Base-by-base conservation (phyloP, 2,888 invertebrate genomes). In the Strigamia maritima region DNA sequence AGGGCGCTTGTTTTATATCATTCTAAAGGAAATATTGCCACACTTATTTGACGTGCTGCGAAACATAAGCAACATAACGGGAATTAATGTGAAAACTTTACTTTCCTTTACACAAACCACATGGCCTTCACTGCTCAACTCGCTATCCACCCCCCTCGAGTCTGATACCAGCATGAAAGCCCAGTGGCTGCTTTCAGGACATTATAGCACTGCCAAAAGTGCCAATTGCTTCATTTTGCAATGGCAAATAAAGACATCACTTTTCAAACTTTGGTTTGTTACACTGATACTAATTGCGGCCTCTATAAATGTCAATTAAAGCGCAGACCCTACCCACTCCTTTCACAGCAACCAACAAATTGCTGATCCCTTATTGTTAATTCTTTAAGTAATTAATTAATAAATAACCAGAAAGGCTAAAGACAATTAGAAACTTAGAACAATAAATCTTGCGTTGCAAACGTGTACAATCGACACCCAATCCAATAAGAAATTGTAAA, bases 41-140 rank as follows among this genome's bases (percentile, higher is more conserved):
- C 65, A 65, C 65, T 65, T 65, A 65, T 65, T 65, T 65, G 65
- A 65, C 65, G 65, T 65, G 65, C 65, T 65, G 65, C 65, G 65
- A 65, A 65, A 75, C 75, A 35, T 40, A 75, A 75, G 40, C 38
- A 38, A 75, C 75, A 35, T 75, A 75, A 75, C 75, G 40, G 75
- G 38, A 75, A 75, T 75, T 75, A 75, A 75, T 75, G 75, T 35
- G 75, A 40, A 75, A 75, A 75, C 75, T 75, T 75, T 75, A 75
- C 75, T 75, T 75, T 75, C 75, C 75, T 38, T 75, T 38, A 75
- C 75, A 75, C 75, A 75, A 75, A 40, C 75, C 75, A 75, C 75
- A 75, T 75, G 75, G 75, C 75, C 75, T 35, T 31, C 75, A 40
- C 10, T 75, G 22, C 75, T 65, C 14, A 65, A 26, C 65, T 65